Conservation (phyloP, 2,797 vertebrate species). For the Pseudomugil tenellus region DNA sequence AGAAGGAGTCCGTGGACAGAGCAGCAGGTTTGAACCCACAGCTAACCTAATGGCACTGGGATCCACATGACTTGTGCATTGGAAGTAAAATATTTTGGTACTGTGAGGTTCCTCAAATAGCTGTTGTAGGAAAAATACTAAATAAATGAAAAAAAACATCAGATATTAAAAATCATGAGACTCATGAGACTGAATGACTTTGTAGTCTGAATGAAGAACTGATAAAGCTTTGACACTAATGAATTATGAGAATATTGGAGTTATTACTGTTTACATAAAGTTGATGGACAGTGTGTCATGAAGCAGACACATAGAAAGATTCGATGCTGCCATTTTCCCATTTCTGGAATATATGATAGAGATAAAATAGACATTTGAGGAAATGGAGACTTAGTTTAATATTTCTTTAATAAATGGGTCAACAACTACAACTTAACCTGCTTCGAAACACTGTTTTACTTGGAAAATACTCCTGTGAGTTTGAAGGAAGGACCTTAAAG, state of each 20-base stretch:
- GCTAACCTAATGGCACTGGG: not conserved
- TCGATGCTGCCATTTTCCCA: not conserved
- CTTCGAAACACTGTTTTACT: too few species aligned
- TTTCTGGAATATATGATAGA: slow-evolving; percentile 16
- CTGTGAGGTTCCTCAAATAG: slow-evolving; percentile 9
- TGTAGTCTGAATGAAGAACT: slow-evolving; percentile 18
- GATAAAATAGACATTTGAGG: not conserved
- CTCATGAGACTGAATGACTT: slow-evolving; percentile 20
- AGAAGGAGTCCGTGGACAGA: not conserved
- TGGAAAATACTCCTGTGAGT: too few species aligned
- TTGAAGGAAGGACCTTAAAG: not conserved
- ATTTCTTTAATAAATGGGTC: not conserved
- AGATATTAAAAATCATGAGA: not conserved
- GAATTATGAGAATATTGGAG: slow-evolving; percentile 18
- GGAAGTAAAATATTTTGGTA: slow-evolving; percentile 21
- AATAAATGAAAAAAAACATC: not conserved
- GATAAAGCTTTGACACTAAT: slow-evolving; percentile 25
- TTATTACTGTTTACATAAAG: slow-evolving; percentile 28
- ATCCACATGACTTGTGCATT: slow-evolving; percentile 14
- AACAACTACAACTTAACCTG: not conserved
- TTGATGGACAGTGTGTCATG: not conserved
- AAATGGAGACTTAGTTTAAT: not conserved
- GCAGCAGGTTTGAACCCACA: not conserved
- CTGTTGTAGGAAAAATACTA: slow-evolving; percentile 5
- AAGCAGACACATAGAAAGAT: not conserved